Percentiles rank a stretch among this genome's conserved stretches.
Conservation (phyloP, 1,140 invertebrate genomes). For the Musca domestica region DNA sequence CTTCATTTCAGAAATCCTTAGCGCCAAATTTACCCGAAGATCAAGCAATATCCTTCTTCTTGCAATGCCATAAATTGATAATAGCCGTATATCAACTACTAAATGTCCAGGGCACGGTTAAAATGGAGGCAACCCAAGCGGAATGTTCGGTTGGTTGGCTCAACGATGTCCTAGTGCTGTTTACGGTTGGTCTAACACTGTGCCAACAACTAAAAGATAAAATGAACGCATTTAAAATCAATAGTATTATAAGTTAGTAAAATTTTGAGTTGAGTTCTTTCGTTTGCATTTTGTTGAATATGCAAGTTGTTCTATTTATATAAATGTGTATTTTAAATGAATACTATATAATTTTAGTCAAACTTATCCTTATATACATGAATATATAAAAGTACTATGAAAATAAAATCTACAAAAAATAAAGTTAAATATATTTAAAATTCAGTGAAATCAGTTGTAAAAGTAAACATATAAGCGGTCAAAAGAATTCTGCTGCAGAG, state of each 20-base stretch:
- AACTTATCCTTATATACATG: no score
- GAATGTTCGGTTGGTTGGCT: constrained; percentile 91
- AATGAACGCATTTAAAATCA: constrained; percentile 58
- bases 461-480: no score
- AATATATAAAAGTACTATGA: no score
- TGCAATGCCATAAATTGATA: constrained; percentile 91
- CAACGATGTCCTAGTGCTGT: constrained; percentile 84
- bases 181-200: constrained; percentile 84
- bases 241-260: constrained; percentile 26
- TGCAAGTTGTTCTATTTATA: constrained; percentile 1
- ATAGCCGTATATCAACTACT: constrained; percentile 91
- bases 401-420: no score
- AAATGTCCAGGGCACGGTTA: constrained; percentile 76
- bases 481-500: no score
- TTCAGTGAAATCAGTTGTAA: no score
- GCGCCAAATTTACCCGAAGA: constrained; percentile 87
- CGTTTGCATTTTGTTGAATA: not conserved
- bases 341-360: not conserved
- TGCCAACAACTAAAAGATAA: constrained; percentile 94
- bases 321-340: not conserved
- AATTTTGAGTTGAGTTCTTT: not conserved
- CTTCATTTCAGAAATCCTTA: constrained; percentile 75
- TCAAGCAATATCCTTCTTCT: constrained; percentile 90
- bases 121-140: constrained; percentile 83
- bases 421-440: no score